Evolutionary conservation across 1,140 invertebrate species (phyloP).

Genomic region (Xylocopa sonorina): DNA sequence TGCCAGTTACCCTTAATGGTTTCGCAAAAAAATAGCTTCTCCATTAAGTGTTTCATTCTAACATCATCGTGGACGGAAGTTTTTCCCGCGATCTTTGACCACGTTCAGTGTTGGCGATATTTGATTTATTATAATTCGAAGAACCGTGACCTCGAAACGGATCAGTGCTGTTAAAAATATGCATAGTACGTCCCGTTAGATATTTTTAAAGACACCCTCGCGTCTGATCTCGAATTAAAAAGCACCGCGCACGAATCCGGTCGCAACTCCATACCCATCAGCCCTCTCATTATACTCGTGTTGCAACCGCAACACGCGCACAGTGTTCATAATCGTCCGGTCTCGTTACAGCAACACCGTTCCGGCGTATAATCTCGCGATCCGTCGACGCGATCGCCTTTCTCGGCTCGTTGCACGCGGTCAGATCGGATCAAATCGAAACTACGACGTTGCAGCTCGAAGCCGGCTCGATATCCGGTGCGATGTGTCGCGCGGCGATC

Average conservation of each 20-base stretch:
- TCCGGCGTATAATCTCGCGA: not conserved
- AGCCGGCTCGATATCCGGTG: not conserved
- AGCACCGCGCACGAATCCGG: too few species aligned
- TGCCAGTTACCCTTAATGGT: slow-evolving; percentile 37
- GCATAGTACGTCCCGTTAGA: too few species aligned
- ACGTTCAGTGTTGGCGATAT: too few species aligned
- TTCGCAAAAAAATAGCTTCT: not conserved
- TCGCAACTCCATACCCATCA: too few species aligned
- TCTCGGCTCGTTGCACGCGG: not conserved
- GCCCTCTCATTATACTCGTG: not conserved
- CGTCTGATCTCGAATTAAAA: too few species aligned
- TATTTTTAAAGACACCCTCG: too few species aligned
- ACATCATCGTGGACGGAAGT: too few species aligned
- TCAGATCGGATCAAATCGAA: slow-evolving; percentile 21
- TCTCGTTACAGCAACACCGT: slow-evolving; percentile 3
- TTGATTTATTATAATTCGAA: too few species aligned
- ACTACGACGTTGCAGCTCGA: not conserved
- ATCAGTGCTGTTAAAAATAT: too few species aligned
- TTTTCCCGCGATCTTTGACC: too few species aligned
- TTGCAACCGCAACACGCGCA: not conserved
- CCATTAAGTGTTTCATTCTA: too few species aligned
- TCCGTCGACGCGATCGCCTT: slow-evolving; percentile 10
- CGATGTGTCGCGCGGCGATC: not conserved
- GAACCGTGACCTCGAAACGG: too few species aligned
- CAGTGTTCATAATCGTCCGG: not conserved